Evolutionary conservation across 2,113 vertebrate species (phyloP), one percentile per base, ranked within the genome.

Genomic region (Catharus fuscescens): DNA sequence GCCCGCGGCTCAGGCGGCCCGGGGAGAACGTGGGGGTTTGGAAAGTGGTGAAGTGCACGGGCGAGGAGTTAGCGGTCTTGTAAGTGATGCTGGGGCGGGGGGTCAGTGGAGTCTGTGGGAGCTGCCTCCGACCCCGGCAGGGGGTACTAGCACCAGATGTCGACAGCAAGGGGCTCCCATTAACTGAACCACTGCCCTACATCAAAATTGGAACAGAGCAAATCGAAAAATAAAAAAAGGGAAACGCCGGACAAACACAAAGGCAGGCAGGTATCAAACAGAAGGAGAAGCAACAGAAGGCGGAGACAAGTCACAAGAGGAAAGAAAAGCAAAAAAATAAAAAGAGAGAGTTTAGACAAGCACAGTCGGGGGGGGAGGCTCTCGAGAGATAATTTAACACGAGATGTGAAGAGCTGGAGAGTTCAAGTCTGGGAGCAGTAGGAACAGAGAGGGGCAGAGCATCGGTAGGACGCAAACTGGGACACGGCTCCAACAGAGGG

Each of bases 21-120:
- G 98, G 99, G 95, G 98, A 99, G 96, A 98, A 97, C 42, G 98
- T 96, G 15, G 97, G 97, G 56, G 95, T 91, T 94, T 97, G 98
- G 86, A 96, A 95, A 90, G 97, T 98, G 48, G 96, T 95, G 95
- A 99, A 98, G 97, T 98, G 98, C 91, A 99, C 98, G 5, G 99
- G 99, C 57, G 99, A 99, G 88, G 99, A 99, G 97, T 99, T 98
- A 93, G 99, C 99, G 69, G 99, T 99, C 98, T 98, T 99, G 98
- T 99, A 99, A 93, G 98, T 98, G 97, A 99, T 98, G 95, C 98
- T 99, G 80, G 99, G 99, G 20, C 99, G 98, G 19, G 99, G 99
- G 83, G 98, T 99, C 93, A 98, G 97, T 48, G 99, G 99, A 70
- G 98, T 99, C 98, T 99, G 99, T 74, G 99, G 99, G 90, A 99